Base-by-base conservation (phyloP, 2,888 invertebrate genomes). In the Omphaloscelis lunosa region DNA sequence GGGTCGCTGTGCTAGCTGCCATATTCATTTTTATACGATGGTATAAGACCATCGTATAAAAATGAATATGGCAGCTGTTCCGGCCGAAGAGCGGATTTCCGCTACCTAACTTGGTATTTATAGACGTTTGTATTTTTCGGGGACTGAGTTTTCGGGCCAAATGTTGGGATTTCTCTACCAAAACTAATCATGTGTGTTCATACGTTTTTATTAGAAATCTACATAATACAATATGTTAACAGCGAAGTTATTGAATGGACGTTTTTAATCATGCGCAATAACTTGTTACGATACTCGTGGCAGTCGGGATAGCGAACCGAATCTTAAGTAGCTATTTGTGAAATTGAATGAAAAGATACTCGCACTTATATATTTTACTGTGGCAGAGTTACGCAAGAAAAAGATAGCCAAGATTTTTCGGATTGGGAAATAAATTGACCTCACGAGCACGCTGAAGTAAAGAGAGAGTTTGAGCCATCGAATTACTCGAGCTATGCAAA, bases 51-150 rank as follows among this genome's bases (percentile, higher is more conserved):
- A n/a, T n/a, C n/a, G 61, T 76, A 82, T 79, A 85, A 86, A 87
- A 80, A 81, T 77, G 51, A 80, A 83, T 77, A 81, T 61, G 74
- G 72, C 79, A 75, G 83, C 73, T 79, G 80, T 86, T 75, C 79
- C 81, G 79, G 65, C 71, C 76, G 17, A 77, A 75, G 83, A 83
- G 88, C 86, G 86, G 86, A 88, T 88, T 83, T 88, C 86, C 86
- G 83, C 81, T 72, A 62, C 86, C 80, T 73, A 78, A 82, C 70
- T 77, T 82, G 72, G 76, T 85, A 87, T 87, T 84, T 84, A 84
- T 76, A 87, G 79, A 69, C 67, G 61, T 68, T 82, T 85, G 76
- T 84, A 70, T 77, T 86, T 81, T 72, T 77, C 69, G 77, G 41
- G 77, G 75, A 56, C 66, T 71, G 78, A 75, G 63, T 77, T 63